Base-by-base conservation (phyloP, 2,888 invertebrate genomes). In the Cryptophagus acutangulus region DNA sequence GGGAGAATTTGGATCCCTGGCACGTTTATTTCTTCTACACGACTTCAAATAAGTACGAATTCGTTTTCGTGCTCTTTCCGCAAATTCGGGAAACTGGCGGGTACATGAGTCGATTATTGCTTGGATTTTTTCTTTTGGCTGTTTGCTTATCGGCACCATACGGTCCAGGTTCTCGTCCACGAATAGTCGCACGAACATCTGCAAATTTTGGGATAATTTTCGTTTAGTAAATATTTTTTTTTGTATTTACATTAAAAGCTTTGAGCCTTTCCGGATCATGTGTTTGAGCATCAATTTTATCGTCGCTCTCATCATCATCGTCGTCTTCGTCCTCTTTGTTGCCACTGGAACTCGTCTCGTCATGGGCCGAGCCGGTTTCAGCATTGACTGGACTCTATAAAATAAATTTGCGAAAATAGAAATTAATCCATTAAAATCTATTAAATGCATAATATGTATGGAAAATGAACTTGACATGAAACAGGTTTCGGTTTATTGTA, bases 121-220 rank as follows among this genome's bases (percentile, higher is more conserved):
- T 66, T 95, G 94, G 54, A 95, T 92, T 74, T 95, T 95, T 69
- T 95, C 95, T 67, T 95, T 95, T 5, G 95, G 95, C 71, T 95
- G 95, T 66, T 95, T 93, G 37, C 94, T 94, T 62, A 95, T 95
- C 41, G 95, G 95, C 41, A 95, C 92, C 76, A 92, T 92, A 63
- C 95, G 81, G 69, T 95, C 95, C 57, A 95, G 75, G 67, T 95
- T 95, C 72, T 95, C 95, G 67, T 95, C 95, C 46, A 95, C 95
- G 72, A 95, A 95, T 45, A 95, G 76, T 28, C 95, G 82, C 46
- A 95, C 94, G 71, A 95, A 95, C 95, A 95, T 95, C 95, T 95
- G 46, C 13, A 55, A 51, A 34, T 14, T 37, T 20, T 39, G 3
- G 15, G 33, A 29, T 14, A 38, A 55, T 46, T 43, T 40, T 25